phyloP scores from a whole-genome alignment of 2,113 vertebrate genomes.

The Gopherus flavomarginatus region DNA sequence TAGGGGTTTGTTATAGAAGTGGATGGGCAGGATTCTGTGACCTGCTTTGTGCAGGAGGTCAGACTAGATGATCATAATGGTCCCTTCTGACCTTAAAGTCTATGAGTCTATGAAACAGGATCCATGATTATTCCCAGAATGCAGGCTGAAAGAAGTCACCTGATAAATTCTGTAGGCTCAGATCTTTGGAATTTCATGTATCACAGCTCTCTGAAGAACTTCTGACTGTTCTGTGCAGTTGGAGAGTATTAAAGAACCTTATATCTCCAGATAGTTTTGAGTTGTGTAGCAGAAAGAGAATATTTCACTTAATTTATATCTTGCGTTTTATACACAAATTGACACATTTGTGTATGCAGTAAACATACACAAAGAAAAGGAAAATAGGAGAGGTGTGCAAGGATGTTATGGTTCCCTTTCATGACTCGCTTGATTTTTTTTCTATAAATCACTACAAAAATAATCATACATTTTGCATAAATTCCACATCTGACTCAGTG shows the following conservation, averaged over 20 bases:
- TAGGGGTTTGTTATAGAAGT: no score
- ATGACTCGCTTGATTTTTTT: neutral
- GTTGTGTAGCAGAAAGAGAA: neutral
- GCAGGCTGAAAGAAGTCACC: conserved; percentile 12
- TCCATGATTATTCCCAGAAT: neutral
- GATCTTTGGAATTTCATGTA: neutral
- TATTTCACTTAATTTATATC: neutral
- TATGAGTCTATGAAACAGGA: neutral
- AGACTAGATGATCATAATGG: no score
- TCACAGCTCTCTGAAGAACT: neutral
- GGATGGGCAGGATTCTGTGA: no score
- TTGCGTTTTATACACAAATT: neutral
- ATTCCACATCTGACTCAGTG: neutral
- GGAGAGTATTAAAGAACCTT: neutral
- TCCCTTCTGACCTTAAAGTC: no score
- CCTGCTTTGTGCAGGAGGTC: no score
- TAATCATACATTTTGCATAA: neutral
- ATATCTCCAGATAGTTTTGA: neutral
- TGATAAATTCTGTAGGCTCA: neutral
- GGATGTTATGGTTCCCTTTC: neutral
- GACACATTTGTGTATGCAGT: neutral
- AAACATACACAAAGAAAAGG: neutral
- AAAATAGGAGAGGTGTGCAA: neutral
- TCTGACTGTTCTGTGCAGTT: neutral
- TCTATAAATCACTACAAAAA: neutral